A percentile compares a stretch with the other conserved stretches of the same genome.
These are phyloP conservation scores for Dryobotodes eremita DNA, from an alignment of 2,888 invertebrate genomes.

Conservation along the genomic window DNA sequence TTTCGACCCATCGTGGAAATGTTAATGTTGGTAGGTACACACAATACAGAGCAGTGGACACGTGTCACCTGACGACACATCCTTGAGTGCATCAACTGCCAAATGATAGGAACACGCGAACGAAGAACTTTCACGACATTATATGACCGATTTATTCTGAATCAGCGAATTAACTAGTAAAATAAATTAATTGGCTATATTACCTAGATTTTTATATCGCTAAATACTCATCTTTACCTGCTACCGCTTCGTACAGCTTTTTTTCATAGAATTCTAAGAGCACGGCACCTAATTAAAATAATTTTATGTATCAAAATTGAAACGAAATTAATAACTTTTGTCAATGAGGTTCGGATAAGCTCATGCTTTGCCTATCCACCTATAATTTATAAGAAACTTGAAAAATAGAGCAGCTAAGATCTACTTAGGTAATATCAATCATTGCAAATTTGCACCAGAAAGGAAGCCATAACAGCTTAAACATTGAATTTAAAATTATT, in stretches of 20 bases:
- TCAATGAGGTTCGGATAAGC: neutral
- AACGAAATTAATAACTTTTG: neutral
- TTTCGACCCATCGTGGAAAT: neutral
- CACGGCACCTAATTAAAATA: neutral
- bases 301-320: neutral
- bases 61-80: slow-evolving; percentile 66
- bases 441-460: neutral
- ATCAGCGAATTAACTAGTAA: neutral
- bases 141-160: neutral
- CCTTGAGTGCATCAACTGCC: slow-evolving; percentile 71
- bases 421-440: neutral
- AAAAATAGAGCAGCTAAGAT: neutral
- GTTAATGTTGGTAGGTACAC: neutral
- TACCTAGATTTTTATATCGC: neutral
- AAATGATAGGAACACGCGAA: slow-evolving; percentile 5
- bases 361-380: neutral
- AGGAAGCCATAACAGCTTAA: neutral
- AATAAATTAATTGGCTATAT: slow-evolving; percentile 8
- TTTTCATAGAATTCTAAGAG: neutral
- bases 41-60: slow-evolving; percentile 46
- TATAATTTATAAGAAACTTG: neutral
- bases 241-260: neutral
- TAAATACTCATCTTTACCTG: neutral
- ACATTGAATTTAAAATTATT: neutral
- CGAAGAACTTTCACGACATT: slow-evolving; percentile 13